These are phyloP conservation scores for Psephotus haematonotus DNA, from an alignment of 2,113 vertebrate species.

Conservation along the genomic window DNA sequence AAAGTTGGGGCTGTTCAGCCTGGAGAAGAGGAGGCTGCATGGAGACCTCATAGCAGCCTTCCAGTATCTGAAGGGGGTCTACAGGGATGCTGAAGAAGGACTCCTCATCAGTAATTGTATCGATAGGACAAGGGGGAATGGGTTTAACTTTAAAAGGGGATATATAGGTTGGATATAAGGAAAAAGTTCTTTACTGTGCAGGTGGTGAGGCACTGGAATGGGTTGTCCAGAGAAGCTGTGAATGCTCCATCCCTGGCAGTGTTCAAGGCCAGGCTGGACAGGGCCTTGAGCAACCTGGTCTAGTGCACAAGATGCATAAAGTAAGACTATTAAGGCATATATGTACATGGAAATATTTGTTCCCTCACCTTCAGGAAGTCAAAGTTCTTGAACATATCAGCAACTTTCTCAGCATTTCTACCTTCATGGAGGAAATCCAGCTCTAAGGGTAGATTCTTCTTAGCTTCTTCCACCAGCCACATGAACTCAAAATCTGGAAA, in stretches of 20 bases:
- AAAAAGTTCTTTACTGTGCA: not conserved
- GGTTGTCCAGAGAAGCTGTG: not conserved
- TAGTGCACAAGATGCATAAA: not conserved
- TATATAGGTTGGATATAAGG: not conserved
- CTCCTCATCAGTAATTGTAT: too few relatives aligned
- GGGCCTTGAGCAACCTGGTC: not conserved
- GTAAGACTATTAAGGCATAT: not conserved
- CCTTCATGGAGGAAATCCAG: conserved; percentile 96
- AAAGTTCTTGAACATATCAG: conserved; percentile 86
- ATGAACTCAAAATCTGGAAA: conserved; percentile 96
- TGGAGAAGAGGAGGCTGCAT: too few relatives aligned
- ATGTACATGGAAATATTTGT: not conserved
- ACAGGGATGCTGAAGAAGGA: too few relatives aligned
- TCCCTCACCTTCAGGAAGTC: conserved; percentile 86
- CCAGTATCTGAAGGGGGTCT: too few relatives aligned
- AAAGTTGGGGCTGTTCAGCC: too few relatives aligned
- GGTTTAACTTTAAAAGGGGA: not conserved
- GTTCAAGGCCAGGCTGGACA: not conserved
- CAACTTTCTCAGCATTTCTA: conserved; percentile 90
- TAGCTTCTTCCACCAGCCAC: conserved; percentile 98
- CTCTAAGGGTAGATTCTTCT: conserved; percentile 95
- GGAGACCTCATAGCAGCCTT: too few relatives aligned
- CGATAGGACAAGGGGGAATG: too few relatives aligned
- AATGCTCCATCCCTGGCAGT: not conserved
- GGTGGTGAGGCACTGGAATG: not conserved